These are phyloP conservation scores for Sciurus carolinensis DNA, from an alignment of 2,797 vertebrate species.

Conservation along the genomic window DNA sequence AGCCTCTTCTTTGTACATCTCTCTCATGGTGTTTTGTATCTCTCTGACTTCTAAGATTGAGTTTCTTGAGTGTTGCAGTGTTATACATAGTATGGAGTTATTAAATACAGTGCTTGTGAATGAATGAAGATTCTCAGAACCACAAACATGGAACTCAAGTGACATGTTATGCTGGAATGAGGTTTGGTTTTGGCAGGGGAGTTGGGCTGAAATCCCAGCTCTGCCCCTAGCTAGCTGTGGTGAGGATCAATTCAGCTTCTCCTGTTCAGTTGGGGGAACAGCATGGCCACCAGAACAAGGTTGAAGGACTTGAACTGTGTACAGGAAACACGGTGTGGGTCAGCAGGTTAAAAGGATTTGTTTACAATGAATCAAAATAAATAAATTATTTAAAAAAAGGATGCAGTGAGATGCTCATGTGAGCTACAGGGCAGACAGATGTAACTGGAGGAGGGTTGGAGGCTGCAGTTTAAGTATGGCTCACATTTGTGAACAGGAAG, in stretches of 20 bases:
- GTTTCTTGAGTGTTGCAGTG: background rate
- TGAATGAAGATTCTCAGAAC: background rate
- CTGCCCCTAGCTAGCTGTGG: background rate
- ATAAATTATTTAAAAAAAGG: too few relatives aligned
- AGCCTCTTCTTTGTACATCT: background rate
- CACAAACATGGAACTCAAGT: background rate
- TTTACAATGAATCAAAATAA: too few relatives aligned
- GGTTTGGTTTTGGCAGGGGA: background rate
- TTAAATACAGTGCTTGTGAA: background rate
- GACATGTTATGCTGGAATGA: background rate
- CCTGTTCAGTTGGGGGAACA: background rate
- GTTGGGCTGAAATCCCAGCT: background rate
- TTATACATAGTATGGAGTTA: background rate
- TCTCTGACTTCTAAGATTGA: background rate
- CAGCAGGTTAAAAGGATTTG: background rate
- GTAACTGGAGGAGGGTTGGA: background rate
- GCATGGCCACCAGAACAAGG: background rate
- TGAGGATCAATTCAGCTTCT: background rate
- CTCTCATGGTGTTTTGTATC: background rate
- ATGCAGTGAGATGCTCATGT: background rate
- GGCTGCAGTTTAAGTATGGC: background rate
- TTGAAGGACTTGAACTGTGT: background rate
- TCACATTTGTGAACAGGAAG: background rate
- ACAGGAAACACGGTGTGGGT: fast-evolving
- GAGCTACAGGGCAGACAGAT: background rate